These are phyloP conservation scores for Lucifuga dentata DNA, from an alignment of 2,113 vertebrate genomes.

Conservation along the genomic window DNA sequence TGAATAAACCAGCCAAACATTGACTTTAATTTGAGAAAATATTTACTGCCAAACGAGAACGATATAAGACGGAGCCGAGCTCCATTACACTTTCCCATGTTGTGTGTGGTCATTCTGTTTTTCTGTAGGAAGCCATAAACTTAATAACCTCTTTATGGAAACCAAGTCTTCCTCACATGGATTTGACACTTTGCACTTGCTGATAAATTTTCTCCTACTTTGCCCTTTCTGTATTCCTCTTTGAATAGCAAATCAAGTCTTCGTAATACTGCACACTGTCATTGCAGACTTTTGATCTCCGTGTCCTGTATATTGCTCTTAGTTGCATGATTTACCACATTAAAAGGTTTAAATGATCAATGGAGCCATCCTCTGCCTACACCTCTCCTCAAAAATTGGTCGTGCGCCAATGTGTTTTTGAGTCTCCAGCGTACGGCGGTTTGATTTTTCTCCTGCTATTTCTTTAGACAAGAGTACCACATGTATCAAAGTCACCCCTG, in stretches of 20 bases:
- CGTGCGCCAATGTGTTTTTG: slow-evolving; percentile 51
- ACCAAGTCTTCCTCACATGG: slow-evolving; percentile 9
- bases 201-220: not conserved
- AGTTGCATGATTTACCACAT: slow-evolving; percentile 49
- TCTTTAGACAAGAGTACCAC: slow-evolving; percentile 68
- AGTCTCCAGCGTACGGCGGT: slow-evolving; percentile 51
- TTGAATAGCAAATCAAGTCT: slow-evolving; percentile 25
- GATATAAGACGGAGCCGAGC: not conserved
- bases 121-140: slow-evolving; percentile 1
- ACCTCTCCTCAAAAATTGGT: slow-evolving; percentile 47
- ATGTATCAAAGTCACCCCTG: slow-evolving; percentile 79
- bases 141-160: slow-evolving; percentile 10
- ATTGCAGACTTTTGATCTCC: slow-evolving; percentile 16
- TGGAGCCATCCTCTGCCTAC: slow-evolving; percentile 49
- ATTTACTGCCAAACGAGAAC: slow-evolving; percentile 23
- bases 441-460: slow-evolving; percentile 64
- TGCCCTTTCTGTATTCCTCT: slow-evolving; percentile 2
- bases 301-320: slow-evolving; percentile 31
- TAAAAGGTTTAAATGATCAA: slow-evolving; percentile 57
- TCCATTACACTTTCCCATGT: slow-evolving; percentile 1
- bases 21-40: slow-evolving; percentile 31
- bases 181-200: slow-evolving; percentile 5
- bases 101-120: not conserved
- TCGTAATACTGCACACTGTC: slow-evolving; percentile 6
- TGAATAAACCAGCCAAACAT: slow-evolving; percentile 36